Conservation (phyloP, 2,113 vertebrate genomes). For the Centropus unirufus region DNA sequence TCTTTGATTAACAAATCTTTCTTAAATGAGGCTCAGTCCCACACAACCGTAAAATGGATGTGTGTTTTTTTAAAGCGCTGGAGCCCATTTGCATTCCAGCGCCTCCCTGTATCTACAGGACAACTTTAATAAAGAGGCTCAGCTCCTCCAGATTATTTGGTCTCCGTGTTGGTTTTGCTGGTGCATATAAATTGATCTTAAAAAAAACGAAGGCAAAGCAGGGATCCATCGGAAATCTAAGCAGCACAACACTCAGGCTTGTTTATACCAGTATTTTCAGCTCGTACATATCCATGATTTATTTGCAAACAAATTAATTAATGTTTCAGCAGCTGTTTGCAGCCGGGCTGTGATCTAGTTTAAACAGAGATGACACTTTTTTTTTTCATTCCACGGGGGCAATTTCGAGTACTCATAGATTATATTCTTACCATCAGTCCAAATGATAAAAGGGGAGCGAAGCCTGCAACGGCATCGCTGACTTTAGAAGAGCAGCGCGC, state of each 20-base stretch:
- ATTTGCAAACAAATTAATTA: conserved; percentile 88
- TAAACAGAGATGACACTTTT: conserved; percentile 78
- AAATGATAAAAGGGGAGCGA: conserved; percentile 74
- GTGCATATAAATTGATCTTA: background rate
- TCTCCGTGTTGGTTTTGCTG: conserved; percentile 28
- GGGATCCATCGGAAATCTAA: conserved; percentile 53
- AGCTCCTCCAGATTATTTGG: conserved; percentile 1
- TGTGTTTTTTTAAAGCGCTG: conserved; percentile 46
- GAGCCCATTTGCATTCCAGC: conserved; percentile 25
- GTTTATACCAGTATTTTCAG: conserved; percentile 77
- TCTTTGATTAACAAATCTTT: conserved; percentile 79
- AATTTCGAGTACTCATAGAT: conserved; percentile 74
- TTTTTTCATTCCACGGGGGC: conserved; percentile 74
- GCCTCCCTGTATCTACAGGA: background rate
- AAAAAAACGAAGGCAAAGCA: conserved; percentile 42
- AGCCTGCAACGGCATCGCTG: conserved; percentile 68
- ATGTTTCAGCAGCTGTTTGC: conserved; percentile 84
- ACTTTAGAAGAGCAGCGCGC: conserved; percentile 69
- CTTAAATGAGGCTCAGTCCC: conserved; percentile 62
- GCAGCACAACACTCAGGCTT: conserved; percentile 59
- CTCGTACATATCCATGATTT: conserved; percentile 77
- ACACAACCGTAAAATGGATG: conserved; percentile 52
- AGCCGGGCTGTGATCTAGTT: conserved; percentile 80
- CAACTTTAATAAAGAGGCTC: background rate
- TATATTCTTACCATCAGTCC: conserved; percentile 71